These are phyloP conservation scores for Lasioglossum baleicum DNA, from an alignment of 1,140 invertebrate species.

Conservation along the genomic window DNA sequence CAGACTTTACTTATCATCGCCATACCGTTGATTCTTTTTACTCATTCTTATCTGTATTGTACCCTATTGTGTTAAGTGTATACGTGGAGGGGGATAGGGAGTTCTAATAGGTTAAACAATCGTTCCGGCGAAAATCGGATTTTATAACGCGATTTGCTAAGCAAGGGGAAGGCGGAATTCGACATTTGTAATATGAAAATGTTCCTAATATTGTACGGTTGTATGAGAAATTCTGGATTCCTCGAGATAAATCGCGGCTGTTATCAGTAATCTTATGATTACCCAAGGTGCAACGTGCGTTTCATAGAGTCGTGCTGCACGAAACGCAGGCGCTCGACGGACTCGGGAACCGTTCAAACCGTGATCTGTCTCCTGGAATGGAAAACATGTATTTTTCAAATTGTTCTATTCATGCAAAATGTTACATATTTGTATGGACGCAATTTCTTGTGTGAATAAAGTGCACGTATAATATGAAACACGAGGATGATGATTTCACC, in stretches of 20 bases:
- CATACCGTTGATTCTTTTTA: constrained; percentile 7
- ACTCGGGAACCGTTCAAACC: background rate
- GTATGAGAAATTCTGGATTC: background rate
- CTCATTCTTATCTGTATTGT: background rate
- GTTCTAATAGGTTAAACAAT: background rate
- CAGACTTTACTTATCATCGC: background rate
- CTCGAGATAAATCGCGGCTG: background rate
- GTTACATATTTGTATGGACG: background rate
- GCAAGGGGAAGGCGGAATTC: background rate
- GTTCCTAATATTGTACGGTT: background rate
- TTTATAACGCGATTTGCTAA: background rate
- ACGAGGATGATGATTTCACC: background rate
- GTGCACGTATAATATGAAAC: background rate
- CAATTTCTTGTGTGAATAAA: constrained; percentile 6
- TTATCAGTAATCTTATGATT: too few relatives aligned
- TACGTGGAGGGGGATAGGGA: constrained; percentile 4
- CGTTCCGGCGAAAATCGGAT: background rate
- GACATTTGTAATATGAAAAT: constrained; percentile 1
- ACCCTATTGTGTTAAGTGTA: background rate
- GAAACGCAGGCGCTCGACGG: background rate
- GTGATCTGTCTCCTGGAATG: background rate
- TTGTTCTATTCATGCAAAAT: background rate
- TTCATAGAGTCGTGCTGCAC: background rate
- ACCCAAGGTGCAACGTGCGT: background rate
- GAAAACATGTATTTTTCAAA: background rate